Conservation (phyloP, 2,113 vertebrate species). For the Cairina moschata region DNA sequence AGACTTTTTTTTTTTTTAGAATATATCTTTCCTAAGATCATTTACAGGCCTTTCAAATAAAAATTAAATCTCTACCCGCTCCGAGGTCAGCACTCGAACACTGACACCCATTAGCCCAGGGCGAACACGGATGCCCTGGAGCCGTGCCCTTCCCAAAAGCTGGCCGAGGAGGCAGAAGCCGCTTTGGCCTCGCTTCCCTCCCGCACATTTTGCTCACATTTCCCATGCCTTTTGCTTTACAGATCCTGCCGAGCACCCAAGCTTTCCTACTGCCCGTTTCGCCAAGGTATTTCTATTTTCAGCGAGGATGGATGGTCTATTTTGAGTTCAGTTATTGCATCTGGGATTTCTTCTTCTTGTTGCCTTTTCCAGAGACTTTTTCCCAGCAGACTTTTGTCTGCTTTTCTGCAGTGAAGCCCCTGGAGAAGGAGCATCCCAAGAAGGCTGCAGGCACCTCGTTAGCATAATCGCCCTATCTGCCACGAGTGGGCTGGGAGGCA, state of each 20-base stretch:
- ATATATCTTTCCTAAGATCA: background rate
- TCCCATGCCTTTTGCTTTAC: background rate
- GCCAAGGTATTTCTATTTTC: background rate
- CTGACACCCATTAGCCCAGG: background rate
- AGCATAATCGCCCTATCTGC: constrained; percentile 49
- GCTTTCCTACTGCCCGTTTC: background rate
- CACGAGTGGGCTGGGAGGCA: constrained; percentile 57
- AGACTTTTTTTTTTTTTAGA: background rate
- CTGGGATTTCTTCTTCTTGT: background rate
- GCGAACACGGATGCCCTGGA: background rate
- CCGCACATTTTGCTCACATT: background rate
- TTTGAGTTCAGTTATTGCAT: background rate
- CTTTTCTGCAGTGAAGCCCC: background rate
- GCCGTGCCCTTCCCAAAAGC: background rate
- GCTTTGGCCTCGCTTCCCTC: background rate
- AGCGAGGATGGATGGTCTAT: background rate
- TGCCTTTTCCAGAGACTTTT: background rate
- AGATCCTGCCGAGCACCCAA: background rate
- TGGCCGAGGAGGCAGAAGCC: background rate
- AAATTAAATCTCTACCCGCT: constrained; percentile 48
- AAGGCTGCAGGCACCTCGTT: background rate
- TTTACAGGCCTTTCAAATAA: constrained; percentile 22
- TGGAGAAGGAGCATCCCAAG: background rate
- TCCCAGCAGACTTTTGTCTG: background rate
- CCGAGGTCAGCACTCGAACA: background rate